Evolutionary conservation across 2,113 vertebrate genomes (phyloP).

Genomic region (Natator depressus): DNA sequence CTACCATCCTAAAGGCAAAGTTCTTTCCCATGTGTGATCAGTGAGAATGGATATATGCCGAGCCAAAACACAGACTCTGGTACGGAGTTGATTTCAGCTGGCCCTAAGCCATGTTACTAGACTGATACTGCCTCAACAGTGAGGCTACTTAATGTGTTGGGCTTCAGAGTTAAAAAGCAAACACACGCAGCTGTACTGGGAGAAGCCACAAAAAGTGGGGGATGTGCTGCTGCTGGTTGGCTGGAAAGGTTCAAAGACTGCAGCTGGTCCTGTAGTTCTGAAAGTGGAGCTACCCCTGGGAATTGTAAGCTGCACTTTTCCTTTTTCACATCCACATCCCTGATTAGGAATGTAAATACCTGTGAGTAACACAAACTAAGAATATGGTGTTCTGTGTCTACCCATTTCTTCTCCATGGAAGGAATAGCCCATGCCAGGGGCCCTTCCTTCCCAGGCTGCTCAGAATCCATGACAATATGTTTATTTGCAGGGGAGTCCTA

Average conservation of each 20-base stretch:
- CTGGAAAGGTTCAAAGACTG: not conserved
- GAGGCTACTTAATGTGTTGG: not conserved
- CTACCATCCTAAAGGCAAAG: not conserved
- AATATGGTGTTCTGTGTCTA: not conserved
- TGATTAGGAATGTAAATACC: not conserved
- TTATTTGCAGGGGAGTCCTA: not conserved
- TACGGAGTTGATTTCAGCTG: fast-evolving
- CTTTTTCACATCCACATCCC: not conserved
- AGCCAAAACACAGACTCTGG: fast-evolving
- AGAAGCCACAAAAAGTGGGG: not conserved
- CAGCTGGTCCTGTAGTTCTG: not conserved
- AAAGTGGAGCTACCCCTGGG: not conserved
- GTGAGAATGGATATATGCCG: not conserved
- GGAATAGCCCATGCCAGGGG: not conserved
- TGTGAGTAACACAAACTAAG: not conserved
- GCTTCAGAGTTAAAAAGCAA: not conserved
- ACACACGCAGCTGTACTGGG: not conserved
- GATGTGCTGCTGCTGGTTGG: not conserved
- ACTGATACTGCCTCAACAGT: not conserved
- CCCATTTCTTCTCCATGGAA: not conserved
- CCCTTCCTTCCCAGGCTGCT: not conserved
- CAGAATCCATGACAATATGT: fast-evolving
- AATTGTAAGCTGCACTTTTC: not conserved
- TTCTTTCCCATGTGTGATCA: not conserved
- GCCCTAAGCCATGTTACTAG: not conserved